Conservation (phyloP, 2,113 vertebrate species). For the Hypomesus transpacificus region DNA sequence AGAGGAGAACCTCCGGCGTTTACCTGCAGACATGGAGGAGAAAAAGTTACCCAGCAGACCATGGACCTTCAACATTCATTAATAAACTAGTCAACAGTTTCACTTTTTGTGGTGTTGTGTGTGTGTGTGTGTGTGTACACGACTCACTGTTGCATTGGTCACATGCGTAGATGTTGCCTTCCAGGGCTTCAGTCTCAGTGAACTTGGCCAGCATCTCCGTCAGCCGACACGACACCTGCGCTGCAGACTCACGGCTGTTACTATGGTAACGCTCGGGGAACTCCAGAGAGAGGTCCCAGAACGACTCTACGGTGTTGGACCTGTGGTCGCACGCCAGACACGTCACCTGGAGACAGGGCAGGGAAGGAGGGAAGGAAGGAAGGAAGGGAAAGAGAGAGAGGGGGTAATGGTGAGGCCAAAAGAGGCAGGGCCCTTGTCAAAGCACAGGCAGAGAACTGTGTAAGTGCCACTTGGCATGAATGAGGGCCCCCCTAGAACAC, state of each 20-base stretch:
- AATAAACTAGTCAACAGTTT: neutral
- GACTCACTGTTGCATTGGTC: conserved; percentile 97
- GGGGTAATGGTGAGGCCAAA: neutral
- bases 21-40: conserved; percentile 69
- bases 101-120: neutral
- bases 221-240: conserved; percentile 78
- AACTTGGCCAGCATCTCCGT: conserved; percentile 99
- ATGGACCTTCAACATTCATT: neutral
- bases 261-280: conserved; percentile 95
- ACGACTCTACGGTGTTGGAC: conserved; percentile 95
- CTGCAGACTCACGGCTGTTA: conserved; percentile 56
- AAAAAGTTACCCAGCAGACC: neutral
- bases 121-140: neutral
- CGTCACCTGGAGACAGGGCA: conserved; percentile 78
- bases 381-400: too few relatives aligned
- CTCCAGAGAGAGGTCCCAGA: conserved; percentile 98
- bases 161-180: conserved; percentile 95
- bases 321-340: conserved; percentile 91
- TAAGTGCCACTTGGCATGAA: neutral
- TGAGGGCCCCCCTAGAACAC: neutral
- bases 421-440: neutral
- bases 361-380: neutral
- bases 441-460: neutral
- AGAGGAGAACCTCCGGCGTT: conserved; percentile 85
- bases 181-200: conserved; percentile 95